Percentiles rank a stretch among this genome's conserved stretches.
These are phyloP conservation scores for Eristalinus sepulchralis DNA, from an alignment of 2,888 invertebrate species.

Conservation along the genomic window DNA sequence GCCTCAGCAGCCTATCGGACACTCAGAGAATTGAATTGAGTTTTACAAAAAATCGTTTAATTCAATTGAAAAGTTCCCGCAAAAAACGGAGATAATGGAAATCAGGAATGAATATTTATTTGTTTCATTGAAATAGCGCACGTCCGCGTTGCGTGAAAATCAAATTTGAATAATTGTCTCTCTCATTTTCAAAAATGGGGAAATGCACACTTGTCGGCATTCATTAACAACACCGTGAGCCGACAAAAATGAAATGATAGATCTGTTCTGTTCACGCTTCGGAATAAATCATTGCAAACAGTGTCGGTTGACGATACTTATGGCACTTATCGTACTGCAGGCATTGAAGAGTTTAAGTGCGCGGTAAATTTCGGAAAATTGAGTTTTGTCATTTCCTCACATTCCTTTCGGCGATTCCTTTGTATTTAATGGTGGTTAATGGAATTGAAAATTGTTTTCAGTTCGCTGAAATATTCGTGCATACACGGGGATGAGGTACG, in stretches of 20 bases:
- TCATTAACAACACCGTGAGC: background rate
- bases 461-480: background rate
- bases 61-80: background rate
- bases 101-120: background rate
- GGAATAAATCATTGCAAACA: background rate
- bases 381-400: background rate
- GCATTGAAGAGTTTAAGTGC: background rate
- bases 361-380: background rate
- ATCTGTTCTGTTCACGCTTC: background rate
- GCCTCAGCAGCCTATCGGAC: no score
- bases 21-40: no score
- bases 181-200: background rate
- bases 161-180: background rate
- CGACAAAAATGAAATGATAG: no score
- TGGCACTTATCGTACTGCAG: background rate
- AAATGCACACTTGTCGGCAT: background rate
- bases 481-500: background rate
- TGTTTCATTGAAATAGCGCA: background rate
- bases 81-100: background rate
- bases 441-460: background rate
- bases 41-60: no score
- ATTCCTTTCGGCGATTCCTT: background rate
- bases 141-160: background rate
- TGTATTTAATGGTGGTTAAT: background rate
- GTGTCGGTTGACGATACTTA: background rate